These are phyloP conservation scores for Tenualosa thibaudeaui DNA, from an alignment of 2,797 vertebrate species.

Conservation along the genomic window DNA sequence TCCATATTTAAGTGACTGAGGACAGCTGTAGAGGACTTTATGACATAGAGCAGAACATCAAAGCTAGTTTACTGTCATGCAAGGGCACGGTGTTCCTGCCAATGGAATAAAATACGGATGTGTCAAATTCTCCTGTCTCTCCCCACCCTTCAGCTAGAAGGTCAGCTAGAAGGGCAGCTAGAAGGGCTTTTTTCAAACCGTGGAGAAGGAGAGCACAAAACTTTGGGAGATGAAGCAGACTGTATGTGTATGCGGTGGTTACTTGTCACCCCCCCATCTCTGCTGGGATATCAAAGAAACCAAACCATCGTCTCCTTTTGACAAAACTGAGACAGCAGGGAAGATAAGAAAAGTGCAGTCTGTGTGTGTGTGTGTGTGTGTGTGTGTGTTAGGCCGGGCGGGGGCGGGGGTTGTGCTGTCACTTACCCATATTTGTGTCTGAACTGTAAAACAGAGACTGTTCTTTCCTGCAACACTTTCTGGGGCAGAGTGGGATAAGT, in stretches of 20 bases:
- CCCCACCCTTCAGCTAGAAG: not conserved
- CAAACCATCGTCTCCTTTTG: not conserved
- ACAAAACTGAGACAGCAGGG: not conserved
- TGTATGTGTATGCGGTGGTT: slow-evolving; percentile 28
- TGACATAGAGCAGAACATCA: not conserved
- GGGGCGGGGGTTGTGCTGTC: not conserved
- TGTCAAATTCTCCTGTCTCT: not conserved
- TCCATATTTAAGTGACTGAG: not conserved
- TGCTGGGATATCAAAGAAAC: not conserved
- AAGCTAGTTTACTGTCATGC: not conserved
- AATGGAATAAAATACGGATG: not conserved
- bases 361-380: not conserved
- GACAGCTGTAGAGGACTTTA: not conserved
- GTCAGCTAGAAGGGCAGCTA: not conserved
- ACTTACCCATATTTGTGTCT: slow-evolving; percentile 19
- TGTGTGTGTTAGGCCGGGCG: not conserved
- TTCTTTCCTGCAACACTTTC: slow-evolving; percentile 48
- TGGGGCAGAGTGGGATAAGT: slow-evolving; percentile 52
- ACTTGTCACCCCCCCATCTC: not conserved
- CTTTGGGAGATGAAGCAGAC: not conserved
- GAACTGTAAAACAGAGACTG: slow-evolving; percentile 51
- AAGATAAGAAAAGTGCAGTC: not conserved
- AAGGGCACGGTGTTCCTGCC: not conserved
- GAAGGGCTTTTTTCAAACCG: not conserved
- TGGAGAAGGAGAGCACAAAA: not conserved